Percentiles rank a stretch among this genome's conserved stretches.
These are phyloP conservation scores for Hemicentrotus pulcherrimus DNA, from an alignment of 35 echinoderm and acorn worm genomes.

Conservation along the genomic window DNA sequence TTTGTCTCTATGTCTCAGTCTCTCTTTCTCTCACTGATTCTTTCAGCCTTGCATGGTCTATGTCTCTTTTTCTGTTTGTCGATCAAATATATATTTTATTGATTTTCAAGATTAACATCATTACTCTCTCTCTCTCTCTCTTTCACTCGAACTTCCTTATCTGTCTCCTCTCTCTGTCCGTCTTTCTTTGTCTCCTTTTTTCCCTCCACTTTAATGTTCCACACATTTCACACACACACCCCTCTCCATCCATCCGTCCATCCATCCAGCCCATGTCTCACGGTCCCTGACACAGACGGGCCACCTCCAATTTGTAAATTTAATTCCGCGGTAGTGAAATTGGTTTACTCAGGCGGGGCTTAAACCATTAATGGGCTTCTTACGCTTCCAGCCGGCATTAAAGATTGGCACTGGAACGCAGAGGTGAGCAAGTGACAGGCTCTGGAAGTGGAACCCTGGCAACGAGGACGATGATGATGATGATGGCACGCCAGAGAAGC, in stretches of 20 bases:
- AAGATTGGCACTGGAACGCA: slow-evolving; percentile 25
- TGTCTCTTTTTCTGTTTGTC: too few relatives aligned
- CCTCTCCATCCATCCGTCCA: neutral
- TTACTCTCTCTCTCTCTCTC: neutral
- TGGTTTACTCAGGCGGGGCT: slow-evolving; percentile 30
- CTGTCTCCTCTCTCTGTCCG: neutral
- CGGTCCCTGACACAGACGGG: slow-evolving; percentile 10
- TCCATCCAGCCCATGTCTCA: neutral
- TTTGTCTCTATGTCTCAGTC: neutral
- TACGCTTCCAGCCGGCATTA: neutral
- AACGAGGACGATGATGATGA: neutral
- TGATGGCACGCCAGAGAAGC: neutral
- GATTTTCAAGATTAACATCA: neutral
- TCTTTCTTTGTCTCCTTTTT: neutral
- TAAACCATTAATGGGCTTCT: slow-evolving; percentile 31
- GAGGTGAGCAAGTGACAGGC: neutral
- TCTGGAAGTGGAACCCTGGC: neutral
- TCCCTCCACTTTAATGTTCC: neutral
- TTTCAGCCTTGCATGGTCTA: too few relatives aligned
- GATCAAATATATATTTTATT: too few relatives aligned
- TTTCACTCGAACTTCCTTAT: neutral
- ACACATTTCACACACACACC: neutral
- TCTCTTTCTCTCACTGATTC: neutral
- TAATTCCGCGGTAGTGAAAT: slow-evolving; percentile 30
- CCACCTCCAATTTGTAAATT: slow-evolving; percentile 48